Conservation (phyloP, 1,140 invertebrate genomes). For the Drosophila nasuta region DNA sequence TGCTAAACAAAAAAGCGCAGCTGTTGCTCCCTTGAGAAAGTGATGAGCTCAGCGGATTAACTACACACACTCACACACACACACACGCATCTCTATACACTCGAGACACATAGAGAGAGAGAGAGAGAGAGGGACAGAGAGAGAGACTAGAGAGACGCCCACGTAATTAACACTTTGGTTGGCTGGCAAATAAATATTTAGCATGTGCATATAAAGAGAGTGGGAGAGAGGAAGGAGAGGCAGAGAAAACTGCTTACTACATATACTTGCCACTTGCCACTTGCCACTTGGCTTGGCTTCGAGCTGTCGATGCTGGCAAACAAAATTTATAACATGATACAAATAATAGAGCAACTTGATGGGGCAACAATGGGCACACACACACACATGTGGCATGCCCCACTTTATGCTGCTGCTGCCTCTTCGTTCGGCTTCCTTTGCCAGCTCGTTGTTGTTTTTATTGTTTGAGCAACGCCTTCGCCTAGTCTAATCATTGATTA, state of each 20-base stretch:
- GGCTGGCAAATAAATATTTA: conserved; percentile 72
- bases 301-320: conserved; percentile 39
- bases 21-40: conserved; percentile 53
- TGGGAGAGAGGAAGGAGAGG: too few relatives aligned
- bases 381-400: conserved; percentile 13
- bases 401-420: conserved; percentile 30
- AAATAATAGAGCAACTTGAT: conserved; percentile 67
- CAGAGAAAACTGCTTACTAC: too few relatives aligned
- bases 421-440: neutral
- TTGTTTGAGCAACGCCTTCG: conserved; percentile 41
- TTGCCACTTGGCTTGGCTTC: conserved; percentile 10
- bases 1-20: conserved; percentile 15
- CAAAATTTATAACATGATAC: conserved; percentile 69
- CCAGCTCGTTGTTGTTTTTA: conserved; percentile 11
- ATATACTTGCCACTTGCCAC: too few relatives aligned
- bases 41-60: conserved; percentile 71
- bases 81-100: neutral
- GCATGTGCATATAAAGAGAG: conserved; percentile 60
- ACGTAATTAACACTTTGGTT: conserved; percentile 75
- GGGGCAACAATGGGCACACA: conserved; percentile 37
- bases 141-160: conserved; percentile 35
- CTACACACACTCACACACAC: conserved; percentile 26
- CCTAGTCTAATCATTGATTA: conserved; percentile 57
- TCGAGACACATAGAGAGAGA: conserved; percentile 3
- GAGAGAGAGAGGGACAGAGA: neutral